These are phyloP conservation scores for Ataeniobius toweri DNA, from an alignment of 2,797 vertebrate genomes.

Conservation along the genomic window DNA sequence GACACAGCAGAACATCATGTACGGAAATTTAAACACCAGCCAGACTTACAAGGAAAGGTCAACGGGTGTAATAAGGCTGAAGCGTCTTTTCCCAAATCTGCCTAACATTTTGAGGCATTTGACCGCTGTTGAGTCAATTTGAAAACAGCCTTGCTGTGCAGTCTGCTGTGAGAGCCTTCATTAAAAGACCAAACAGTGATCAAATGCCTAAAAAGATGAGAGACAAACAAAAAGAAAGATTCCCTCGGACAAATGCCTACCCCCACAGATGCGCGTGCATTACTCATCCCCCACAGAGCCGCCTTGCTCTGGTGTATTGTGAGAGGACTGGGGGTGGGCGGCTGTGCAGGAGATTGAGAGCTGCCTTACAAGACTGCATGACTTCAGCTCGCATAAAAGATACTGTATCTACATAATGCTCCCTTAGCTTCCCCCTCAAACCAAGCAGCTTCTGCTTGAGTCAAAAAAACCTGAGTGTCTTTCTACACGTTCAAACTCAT, in stretches of 20 bases:
- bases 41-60: conserved; percentile 54
- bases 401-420: conserved; percentile 35
- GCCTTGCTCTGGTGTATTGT: conserved; percentile 62
- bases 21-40: conserved; percentile 40
- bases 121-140: conserved; percentile 31
- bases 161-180: conserved; percentile 21
- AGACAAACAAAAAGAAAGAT: conserved; percentile 18
- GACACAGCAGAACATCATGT: conserved; percentile 18
- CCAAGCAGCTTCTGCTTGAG: conserved; percentile 35
- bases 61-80: conserved; percentile 35
- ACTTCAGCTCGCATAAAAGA: conserved; percentile 43
- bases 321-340: conserved; percentile 67
- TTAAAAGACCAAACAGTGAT: conserved; percentile 48
- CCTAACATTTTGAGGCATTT: conserved; percentile 54
- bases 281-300: conserved; percentile 69
- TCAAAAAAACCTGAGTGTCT: conserved; percentile 7
- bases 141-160: conserved; percentile 27
- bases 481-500: conserved; percentile 57
- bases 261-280: conserved; percentile 56
- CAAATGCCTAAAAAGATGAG: conserved; percentile 38
- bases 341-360: conserved; percentile 54
- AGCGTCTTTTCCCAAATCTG: conserved; percentile 37
- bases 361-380: conserved; percentile 44
- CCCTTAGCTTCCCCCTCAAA: conserved; percentile 28
- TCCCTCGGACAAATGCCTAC: conserved; percentile 51